These are phyloP conservation scores for Digitonthophagus gazella DNA, from an alignment of 2,888 invertebrate genomes.

Conservation along the genomic window DNA sequence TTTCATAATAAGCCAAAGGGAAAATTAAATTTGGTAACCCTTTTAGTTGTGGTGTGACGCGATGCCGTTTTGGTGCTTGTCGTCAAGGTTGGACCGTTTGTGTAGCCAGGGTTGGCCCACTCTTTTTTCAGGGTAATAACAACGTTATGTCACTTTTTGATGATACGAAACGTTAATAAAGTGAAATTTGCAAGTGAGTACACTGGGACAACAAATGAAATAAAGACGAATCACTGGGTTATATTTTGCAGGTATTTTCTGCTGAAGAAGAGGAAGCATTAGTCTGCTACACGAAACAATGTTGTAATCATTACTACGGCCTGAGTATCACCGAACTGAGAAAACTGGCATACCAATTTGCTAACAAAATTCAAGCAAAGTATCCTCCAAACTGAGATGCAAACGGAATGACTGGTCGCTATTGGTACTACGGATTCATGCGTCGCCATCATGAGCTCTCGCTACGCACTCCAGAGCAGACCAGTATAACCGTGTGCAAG, in stretches of 20 bases:
- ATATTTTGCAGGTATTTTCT: too few species aligned
- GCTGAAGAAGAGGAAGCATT: neutral
- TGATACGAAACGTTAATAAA: too few species aligned
- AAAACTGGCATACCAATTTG: constrained; percentile 24
- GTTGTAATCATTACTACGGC: constrained; percentile 18
- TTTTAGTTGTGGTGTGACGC: neutral
- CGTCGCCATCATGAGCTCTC: constrained; percentile 34
- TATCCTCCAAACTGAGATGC: constrained; percentile 18
- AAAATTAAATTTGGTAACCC: neutral
- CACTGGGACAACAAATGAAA: too few species aligned
- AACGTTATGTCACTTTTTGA: too few species aligned
- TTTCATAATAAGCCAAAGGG: neutral
- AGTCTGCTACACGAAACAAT: neutral
- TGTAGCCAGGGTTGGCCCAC: too few species aligned
- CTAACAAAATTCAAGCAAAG: constrained; percentile 17
- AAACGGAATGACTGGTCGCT: neutral
- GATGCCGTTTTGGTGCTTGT: neutral
- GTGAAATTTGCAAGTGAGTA: too few species aligned
- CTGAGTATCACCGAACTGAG: constrained; percentile 22
- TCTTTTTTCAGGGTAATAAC: too few species aligned
- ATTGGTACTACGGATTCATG: neutral
- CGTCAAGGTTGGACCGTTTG: neutral
- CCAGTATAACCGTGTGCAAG: constrained; percentile 34
- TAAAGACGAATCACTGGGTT: too few species aligned
- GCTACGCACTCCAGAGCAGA: too few species aligned